Evolutionary conservation across 2,888 invertebrate genomes (phyloP), one percentile per base, ranked within the genome.

Genomic region (Biston betularia): DNA sequence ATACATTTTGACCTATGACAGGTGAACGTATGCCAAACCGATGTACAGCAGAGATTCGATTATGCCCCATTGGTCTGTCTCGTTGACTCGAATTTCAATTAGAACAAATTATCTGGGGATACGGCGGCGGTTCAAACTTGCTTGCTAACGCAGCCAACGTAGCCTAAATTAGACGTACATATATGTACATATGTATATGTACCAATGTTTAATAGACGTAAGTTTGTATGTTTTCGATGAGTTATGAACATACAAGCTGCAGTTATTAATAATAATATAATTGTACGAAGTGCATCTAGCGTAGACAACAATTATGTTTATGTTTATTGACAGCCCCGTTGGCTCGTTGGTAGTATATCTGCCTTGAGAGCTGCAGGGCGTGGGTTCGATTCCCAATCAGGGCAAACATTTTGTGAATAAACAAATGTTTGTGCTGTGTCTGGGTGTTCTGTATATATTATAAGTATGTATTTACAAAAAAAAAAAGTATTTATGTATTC

Each of bases 41-140:
- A 63, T 63, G 42, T 56, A 46, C 56, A 54, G 24, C 65, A 38
- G 60, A 62, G 62, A 94, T 92, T 94, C 89, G 92, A 94, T 94
- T 94, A 95, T 89, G 87, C 48, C 79, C 88, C 87, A 90, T 88
- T 92, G 91, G 88, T 90, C 93, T 92, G 94, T 94, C 95, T 49
- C 48, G 94, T 94, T 95, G 95, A 95, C 94, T 95, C 94, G 95
- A 95, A 95, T 95, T 95, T 95, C 95, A 95, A 95, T 95, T 95
- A 95, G 92, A 91, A 92, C 92, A 92, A 91, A 93, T 93, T 93
- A 93, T 90, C 93, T 94, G 95, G 93, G 93, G 93, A 93, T 89
- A 85, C 84, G 85, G 79, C 81, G 83, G 83, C 81, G 83, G 83
- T 77, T 83, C 83, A 88, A 93, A 93, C 92, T 90, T 89, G 92